A percentile compares a stretch with the other conserved stretches of the same genome.
Conservation (phyloP, 2,797 vertebrate species). For the Cuculus canorus region DNA sequence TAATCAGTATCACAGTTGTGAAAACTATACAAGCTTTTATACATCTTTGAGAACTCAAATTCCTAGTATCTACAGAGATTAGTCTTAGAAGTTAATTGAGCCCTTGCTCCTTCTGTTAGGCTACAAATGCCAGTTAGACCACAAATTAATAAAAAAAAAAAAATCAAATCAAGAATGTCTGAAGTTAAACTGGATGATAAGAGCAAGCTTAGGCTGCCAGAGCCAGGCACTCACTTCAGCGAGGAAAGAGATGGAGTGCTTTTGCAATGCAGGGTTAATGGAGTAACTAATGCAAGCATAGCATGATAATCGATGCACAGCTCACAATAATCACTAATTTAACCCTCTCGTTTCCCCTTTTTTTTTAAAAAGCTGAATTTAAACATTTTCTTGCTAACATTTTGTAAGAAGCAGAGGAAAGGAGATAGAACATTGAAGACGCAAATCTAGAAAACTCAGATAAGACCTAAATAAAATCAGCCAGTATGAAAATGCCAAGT, state of each 20-base stretch:
- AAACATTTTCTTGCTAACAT: not conserved
- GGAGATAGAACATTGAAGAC: not conserved
- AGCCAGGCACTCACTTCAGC: not conserved
- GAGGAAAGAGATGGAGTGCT: not conserved
- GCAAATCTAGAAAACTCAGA: not conserved
- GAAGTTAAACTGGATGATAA: not conserved
- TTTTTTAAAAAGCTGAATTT: not conserved
- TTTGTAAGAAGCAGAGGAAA: not conserved
- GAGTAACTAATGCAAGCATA: constrained; percentile 25
- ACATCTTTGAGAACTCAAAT: not conserved
- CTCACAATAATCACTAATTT: not conserved
- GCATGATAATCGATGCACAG: not conserved
- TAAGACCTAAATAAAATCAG: not conserved
- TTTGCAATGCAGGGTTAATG: constrained; percentile 36
- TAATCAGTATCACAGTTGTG: constrained; percentile 5
- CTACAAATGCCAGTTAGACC: not conserved
- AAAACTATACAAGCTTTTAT: not conserved
- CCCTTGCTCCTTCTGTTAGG: not conserved
- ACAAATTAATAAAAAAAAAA: not conserved
- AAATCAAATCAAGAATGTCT: not conserved
- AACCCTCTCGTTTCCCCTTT: not conserved
- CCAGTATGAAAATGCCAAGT: not conserved
- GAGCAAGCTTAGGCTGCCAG: not conserved
- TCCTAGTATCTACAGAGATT: not conserved
- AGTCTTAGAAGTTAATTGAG: not conserved